Conservation (phyloP, 2,797 vertebrate species). For the Emydoidea blandingii region DNA sequence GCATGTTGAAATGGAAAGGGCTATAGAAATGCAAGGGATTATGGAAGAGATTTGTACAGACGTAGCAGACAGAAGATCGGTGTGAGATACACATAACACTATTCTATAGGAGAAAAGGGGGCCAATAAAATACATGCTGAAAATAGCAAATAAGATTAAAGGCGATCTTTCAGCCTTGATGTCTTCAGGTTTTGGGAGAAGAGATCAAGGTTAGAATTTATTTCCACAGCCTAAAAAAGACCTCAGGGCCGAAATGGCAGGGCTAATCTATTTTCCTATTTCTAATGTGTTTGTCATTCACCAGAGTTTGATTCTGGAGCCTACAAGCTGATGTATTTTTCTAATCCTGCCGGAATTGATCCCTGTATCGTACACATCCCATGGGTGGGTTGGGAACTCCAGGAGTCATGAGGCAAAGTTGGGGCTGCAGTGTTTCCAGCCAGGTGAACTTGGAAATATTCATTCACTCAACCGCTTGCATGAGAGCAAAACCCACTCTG, state of each 20-base stretch:
- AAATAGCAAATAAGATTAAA: conserved; percentile 72
- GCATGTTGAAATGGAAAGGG: background rate
- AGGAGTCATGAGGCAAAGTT: background rate
- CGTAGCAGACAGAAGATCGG: background rate
- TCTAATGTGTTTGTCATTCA: conserved; percentile 58
- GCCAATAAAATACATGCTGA: background rate
- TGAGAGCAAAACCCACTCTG: background rate
- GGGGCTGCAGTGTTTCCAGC: background rate
- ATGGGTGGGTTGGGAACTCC: background rate
- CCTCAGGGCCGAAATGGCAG: conserved; percentile 46
- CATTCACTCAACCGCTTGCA: background rate
- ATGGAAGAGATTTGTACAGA: background rate
- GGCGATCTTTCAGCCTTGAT: conserved; percentile 43
- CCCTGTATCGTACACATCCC: background rate
- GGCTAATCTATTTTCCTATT: conserved; percentile 71
- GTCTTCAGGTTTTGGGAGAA: conserved; percentile 59
- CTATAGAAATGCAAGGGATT: background rate
- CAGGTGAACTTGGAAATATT: background rate
- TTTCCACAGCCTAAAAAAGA: conserved; percentile 58
- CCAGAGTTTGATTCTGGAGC: conserved; percentile 45
- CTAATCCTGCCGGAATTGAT: conserved; percentile 24
- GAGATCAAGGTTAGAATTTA: conserved; percentile 73
- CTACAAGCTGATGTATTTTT: background rate
- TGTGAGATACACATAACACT: background rate
- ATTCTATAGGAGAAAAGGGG: conserved; percentile 17